Base-by-base conservation (phyloP, 2,888 invertebrate species). In the Trileptium ribeirensis region DNA sequence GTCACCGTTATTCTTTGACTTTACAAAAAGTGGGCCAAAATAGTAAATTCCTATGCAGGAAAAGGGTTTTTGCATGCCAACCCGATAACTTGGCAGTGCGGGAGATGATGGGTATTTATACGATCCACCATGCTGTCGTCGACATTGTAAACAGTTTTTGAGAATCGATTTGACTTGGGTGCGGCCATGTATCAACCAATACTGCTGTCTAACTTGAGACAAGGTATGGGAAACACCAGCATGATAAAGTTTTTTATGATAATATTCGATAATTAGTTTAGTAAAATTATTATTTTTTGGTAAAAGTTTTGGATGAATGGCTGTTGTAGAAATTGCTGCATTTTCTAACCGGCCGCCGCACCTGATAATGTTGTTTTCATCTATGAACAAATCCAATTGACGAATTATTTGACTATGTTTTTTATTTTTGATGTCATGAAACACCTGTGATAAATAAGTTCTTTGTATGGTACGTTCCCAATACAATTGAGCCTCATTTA, bases 1-100 rank as follows among this genome's bases (percentile, higher is more conserved):
- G 15, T 39, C 85, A 74, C 87, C 87, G 24, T 81, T 38, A 15
- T 3, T 15, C 8, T 81, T 24, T 2, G 8, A 8, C 64, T 78
- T 64, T 24, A 78, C 78, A 78, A n/a, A 67, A 24, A 78, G 15
- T 8, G 78, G 78, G 2, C 78, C 78, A 33, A 78, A 64, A 33
- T 78, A 78, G 34, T 78, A 40, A n/a, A 78, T 29, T 34, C 78
- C 78, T 3, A 24, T 29, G 64, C 15, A 64, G 3, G 64, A 15
- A 64, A 78, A 78, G 8, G 78, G 67, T 8, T 40, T 31, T 64
- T 40, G n/a, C 33, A 8, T 33, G 3, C 15, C 29, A 2, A 78
- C 40, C 3, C 78, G 78, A 31, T 40, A 31, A 31, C 29, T 67
- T 31, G 78, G 78, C n/a, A 70, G 31, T 3, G n/a, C 33, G 3